Evolutionary conservation across 2,113 vertebrate species (phyloP).

Genomic region (Clupea harengus): DNA sequence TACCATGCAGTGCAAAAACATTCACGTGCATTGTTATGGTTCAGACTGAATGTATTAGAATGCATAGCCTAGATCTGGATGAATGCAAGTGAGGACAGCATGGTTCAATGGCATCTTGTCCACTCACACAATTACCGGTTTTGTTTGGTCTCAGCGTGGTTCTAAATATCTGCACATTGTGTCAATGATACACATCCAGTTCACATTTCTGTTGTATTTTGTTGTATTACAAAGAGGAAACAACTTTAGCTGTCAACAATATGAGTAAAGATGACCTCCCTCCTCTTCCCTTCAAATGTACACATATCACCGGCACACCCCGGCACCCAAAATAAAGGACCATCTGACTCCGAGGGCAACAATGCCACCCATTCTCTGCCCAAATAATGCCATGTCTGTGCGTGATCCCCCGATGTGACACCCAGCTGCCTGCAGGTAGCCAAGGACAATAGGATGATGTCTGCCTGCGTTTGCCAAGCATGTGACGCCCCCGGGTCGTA

Average conservation of each 20-base stretch:
- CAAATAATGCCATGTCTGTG: conserved; percentile 68
- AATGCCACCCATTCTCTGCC: conserved; percentile 58
- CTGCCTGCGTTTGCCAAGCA: conserved; percentile 57
- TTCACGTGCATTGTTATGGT: background rate
- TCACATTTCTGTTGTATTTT: background rate
- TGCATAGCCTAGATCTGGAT: background rate
- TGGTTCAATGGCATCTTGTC: background rate
- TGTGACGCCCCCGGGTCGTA: conserved; percentile 61
- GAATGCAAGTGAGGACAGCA: background rate
- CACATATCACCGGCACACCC: conserved; percentile 36
- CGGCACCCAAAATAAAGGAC: conserved; percentile 54
- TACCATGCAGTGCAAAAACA: background rate
- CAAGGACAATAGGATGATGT: conserved; percentile 66
- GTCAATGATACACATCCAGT: background rate
- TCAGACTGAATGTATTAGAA: background rate
- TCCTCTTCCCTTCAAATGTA: background rate
- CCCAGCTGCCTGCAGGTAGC: conserved; percentile 65
- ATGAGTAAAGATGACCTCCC: background rate
- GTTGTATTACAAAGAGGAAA: background rate
- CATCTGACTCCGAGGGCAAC: conserved; percentile 60
- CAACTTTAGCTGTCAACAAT: background rate
- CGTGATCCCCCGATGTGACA: conserved; percentile 46
- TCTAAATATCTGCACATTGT: background rate
- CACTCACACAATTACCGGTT: background rate
- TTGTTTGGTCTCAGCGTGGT: background rate